These are phyloP conservation scores for Aspidapion aeneum DNA, from an alignment of 2,888 invertebrate genomes.

Conservation along the genomic window DNA sequence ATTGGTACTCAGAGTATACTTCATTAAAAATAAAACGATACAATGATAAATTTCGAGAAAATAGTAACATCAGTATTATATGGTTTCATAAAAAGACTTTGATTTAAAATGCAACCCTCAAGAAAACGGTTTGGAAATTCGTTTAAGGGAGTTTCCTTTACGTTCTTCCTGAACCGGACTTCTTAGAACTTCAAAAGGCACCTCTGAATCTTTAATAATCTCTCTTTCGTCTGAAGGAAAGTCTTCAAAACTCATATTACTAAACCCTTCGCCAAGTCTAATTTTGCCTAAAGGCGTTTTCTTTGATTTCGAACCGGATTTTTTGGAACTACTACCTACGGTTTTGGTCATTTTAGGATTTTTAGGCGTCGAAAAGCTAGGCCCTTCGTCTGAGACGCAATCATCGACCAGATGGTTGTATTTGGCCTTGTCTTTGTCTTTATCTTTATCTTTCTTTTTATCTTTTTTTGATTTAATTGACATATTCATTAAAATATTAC, in stretches of 20 bases:
- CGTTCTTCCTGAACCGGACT: constrained; percentile 51
- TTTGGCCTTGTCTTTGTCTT: constrained; percentile 47
- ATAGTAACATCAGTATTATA: constrained; percentile 8
- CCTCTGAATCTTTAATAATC: constrained; percentile 45
- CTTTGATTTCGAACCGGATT: constrained; percentile 37
- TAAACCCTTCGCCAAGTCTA: constrained; percentile 56
- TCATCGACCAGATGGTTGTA: constrained; percentile 51
- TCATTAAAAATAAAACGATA: too few species aligned
- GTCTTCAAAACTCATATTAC: constrained; percentile 74
- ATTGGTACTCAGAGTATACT: too few species aligned
- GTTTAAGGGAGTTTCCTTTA: constrained; percentile 41
- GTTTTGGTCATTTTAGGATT: constrained; percentile 40
- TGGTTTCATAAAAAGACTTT: constrained; percentile 17
- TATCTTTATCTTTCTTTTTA: constrained; percentile 41
- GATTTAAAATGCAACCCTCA: constrained; percentile 20
- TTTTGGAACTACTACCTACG: constrained; percentile 33
- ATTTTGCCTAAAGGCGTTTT: constrained; percentile 34
- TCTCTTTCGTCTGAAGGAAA: constrained; percentile 63
- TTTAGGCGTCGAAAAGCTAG: constrained; percentile 26
- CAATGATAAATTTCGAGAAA: too few species aligned
- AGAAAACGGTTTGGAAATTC: constrained; percentile 53
- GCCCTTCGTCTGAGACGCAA: constrained; percentile 44
- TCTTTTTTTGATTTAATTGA: constrained; percentile 3
- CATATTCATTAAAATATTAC: background rate
- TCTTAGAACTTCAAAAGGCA: constrained; percentile 63